Conservation (phyloP, 2,888 invertebrate species). For the Charanyca ferruginea region DNA sequence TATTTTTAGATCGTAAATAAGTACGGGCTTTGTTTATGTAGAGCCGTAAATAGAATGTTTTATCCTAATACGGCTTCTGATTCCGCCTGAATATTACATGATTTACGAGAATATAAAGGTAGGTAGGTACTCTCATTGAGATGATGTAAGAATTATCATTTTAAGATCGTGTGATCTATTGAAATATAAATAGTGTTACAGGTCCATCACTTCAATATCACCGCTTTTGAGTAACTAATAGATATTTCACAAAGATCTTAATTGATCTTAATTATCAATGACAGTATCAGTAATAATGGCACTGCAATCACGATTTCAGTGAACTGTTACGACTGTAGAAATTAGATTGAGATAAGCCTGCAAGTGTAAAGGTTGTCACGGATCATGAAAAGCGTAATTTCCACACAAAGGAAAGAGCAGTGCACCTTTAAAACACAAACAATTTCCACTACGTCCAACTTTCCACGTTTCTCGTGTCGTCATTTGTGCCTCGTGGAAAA, state of each 20-base stretch:
- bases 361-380: constrained; percentile 12
- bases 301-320: constrained; percentile 27
- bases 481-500: constrained; percentile 67
- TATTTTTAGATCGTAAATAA: constrained; percentile 56
- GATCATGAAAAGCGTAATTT: constrained; percentile 14
- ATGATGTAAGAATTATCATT: constrained; percentile 19
- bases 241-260: constrained; percentile 12
- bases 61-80: constrained; percentile 35
- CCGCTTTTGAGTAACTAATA: constrained; percentile 10
- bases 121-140: constrained; percentile 11
- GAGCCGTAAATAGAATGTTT: constrained; percentile 44
- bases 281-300: constrained; percentile 16
- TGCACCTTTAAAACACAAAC: constrained; percentile 49
- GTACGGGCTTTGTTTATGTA: constrained; percentile 36
- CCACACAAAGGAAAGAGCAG: constrained; percentile 39
- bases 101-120: constrained; percentile 20
- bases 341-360: constrained; percentile 38
- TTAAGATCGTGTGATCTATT: constrained; percentile 26
- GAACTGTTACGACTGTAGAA: constrained; percentile 37
- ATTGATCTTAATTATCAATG: constrained; percentile 17
- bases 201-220: constrained; percentile 9
- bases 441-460: constrained; percentile 64
- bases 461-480: constrained; percentile 69
- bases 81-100: constrained; percentile 37
- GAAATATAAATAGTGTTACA: constrained; percentile 20